Base-by-base conservation (phyloP, 1,140 invertebrate genomes). In the Antheraea pernyi region DNA sequence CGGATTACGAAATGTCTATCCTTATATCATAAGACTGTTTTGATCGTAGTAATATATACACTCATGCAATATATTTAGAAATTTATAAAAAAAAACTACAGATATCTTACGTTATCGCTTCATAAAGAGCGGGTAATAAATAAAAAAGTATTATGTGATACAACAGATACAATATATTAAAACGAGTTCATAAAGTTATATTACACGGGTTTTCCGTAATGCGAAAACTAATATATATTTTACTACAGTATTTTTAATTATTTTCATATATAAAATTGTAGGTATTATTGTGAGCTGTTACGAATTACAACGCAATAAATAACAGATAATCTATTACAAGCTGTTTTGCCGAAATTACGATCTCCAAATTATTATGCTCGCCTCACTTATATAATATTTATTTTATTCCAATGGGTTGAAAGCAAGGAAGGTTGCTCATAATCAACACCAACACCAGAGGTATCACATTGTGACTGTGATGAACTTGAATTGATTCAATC, bases 61-160 rank as follows among this genome's bases (percentile, higher is more conserved):
- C 46, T 53, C 46, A 53, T 53, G 46, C 46, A 13, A 53, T 53
- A 53, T 53, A n/a, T 53, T 53, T 53, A 53, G 46, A 53, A 53
- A 53, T 53, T 53, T 11, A 53, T 53, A 53, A 53, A 6, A 53
- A 48, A 53, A 53, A 13, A 16, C 11, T 53, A 11, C 11, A 11
- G 22, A 36, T 30, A 64, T 64, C 16, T n/a, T 37, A 19, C 16
- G 36, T 64, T 64, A 64, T 64, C 62, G 9, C 37, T 42, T 64
- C 62, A 64, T 64, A 37, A 61, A 39, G 37, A 46, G 62, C n/a
- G n/a, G 62, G 62, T 64, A 39, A 42, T 64, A 39, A 64, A 64
- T 42, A 64, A 64, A 64, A 64, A 64, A 42, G 36, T 42, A 64
- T 64, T 64, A 64, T 36, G 59, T 11, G 30, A 36, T 61, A 53